Conservation (phyloP, 2,113 vertebrate genomes). For the Elgaria multicarinata region DNA sequence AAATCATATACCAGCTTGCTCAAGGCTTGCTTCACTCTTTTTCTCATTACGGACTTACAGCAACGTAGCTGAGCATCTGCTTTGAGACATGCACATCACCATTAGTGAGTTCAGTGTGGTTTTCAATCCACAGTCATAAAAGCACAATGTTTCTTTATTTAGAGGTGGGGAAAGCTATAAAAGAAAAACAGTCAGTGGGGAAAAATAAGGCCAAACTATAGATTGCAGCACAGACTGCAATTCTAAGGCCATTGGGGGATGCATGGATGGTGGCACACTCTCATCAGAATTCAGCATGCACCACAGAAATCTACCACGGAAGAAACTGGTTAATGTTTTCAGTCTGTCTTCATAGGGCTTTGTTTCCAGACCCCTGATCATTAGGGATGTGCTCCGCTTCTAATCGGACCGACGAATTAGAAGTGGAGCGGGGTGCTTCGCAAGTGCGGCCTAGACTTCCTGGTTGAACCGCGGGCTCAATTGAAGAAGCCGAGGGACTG, state of each 20-base stretch:
- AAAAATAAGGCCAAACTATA: neutral
- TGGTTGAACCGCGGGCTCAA: too few species aligned
- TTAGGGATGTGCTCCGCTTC: too few species aligned
- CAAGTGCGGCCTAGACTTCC: too few species aligned
- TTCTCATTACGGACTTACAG: neutral
- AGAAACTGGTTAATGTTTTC: neutral
- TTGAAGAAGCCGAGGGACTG: too few species aligned
- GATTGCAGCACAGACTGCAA: neutral
- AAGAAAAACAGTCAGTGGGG: neutral
- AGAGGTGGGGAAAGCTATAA: neutral
- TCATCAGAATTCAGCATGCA: neutral
- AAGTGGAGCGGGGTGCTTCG: too few species aligned
- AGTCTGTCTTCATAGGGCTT: too few species aligned
- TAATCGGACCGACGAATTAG: too few species aligned
- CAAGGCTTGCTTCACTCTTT: neutral
- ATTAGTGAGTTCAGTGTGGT: neutral
- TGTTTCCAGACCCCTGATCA: too few species aligned
- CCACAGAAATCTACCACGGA: conserved; percentile 31
- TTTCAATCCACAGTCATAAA: neutral
- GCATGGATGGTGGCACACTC: neutral
- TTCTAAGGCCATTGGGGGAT: neutral
- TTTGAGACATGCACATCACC: neutral
- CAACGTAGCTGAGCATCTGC: neutral
- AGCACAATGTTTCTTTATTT: neutral
- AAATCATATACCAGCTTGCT: neutral